Evolutionary conservation across 37 sponge, comb jelly and placozoan species (phyloP).

Genomic region (Eunapius fragilis): DNA sequence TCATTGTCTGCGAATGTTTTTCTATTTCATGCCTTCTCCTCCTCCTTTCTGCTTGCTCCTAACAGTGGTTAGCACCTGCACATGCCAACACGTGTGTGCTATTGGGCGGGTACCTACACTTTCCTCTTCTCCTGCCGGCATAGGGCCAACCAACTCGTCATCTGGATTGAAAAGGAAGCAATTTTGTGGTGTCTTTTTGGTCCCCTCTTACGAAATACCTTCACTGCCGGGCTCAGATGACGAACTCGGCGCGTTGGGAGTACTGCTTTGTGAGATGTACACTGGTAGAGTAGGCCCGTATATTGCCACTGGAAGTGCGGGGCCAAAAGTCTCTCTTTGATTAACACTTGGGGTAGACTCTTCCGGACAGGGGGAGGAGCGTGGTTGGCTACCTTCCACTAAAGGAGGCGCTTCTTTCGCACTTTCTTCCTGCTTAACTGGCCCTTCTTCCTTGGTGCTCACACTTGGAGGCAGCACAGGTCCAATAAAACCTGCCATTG

Average conservation of each 20-base stretch:
- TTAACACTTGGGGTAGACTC: neutral
- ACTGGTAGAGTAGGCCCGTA: neutral
- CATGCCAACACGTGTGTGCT: neutral
- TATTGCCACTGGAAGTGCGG: conserved; percentile 4
- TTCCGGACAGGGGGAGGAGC: neutral
- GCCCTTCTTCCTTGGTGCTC: neutral
- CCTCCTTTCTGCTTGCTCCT: conserved; percentile 15
- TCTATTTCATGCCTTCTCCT: conserved; percentile 54
- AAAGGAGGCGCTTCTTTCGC: neutral
- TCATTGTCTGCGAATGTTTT: conserved; percentile 63
- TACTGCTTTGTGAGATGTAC: neutral
- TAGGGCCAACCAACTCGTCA: conserved; percentile 45
- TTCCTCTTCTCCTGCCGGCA: conserved; percentile 1
- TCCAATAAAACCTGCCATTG: conserved; percentile 50
- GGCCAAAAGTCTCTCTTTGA: conserved; percentile 9
- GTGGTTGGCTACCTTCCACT: neutral
- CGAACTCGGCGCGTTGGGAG: neutral
- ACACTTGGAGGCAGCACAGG: conserved; percentile 59
- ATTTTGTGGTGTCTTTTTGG: no score
- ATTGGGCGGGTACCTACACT: neutral
- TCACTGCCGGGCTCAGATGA: neutral
- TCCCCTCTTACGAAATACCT: neutral
- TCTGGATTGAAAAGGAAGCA: neutral
- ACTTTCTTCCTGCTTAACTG: neutral
- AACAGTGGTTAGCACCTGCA: neutral